A percentile compares a stretch with the other conserved stretches of the same genome.
Evolutionary conservation across 2,113 vertebrate genomes (phyloP).

Genomic region (Uropsilus gracilis): DNA sequence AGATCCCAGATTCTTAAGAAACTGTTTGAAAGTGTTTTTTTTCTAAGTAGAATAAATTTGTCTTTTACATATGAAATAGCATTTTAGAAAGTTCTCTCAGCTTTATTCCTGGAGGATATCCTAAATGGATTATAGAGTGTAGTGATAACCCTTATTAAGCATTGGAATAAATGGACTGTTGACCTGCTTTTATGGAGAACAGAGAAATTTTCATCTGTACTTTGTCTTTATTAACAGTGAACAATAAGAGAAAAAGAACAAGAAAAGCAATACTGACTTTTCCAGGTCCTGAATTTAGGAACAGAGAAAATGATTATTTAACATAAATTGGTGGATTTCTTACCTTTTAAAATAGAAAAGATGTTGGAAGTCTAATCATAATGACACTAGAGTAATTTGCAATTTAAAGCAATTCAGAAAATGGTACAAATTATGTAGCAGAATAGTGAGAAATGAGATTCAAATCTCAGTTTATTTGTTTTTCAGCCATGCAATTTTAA

Average conservation of each 20-base stretch:
- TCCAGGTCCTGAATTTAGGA: neutral
- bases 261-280: neutral
- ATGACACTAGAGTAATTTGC: conserved; percentile 7
- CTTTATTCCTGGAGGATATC: conserved; percentile 44
- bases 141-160: conserved; percentile 52
- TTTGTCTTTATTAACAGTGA: conserved; percentile 30
- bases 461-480: conserved; percentile 31
- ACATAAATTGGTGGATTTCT: neutral
- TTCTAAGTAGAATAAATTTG: conserved; percentile 41
- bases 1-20: conserved; percentile 23
- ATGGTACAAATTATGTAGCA: neutral
- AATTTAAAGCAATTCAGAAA: conserved; percentile 29
- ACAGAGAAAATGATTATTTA: conserved; percentile 23
- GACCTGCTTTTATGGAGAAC: conserved; percentile 24
- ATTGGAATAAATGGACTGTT: conserved; percentile 39
- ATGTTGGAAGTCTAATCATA: neutral
- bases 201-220: neutral
- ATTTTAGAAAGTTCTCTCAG: conserved; percentile 50
- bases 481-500: conserved; percentile 7
- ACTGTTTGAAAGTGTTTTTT: conserved; percentile 38
- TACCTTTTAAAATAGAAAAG: conserved; percentile 30
- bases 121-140: conserved; percentile 68
- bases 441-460: conserved; percentile 10
- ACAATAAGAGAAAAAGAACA: neutral
- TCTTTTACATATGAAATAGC: conserved; percentile 48